Conservation (phyloP, 2,888 invertebrate genomes). For the Agrenia bidenticulata region DNA sequence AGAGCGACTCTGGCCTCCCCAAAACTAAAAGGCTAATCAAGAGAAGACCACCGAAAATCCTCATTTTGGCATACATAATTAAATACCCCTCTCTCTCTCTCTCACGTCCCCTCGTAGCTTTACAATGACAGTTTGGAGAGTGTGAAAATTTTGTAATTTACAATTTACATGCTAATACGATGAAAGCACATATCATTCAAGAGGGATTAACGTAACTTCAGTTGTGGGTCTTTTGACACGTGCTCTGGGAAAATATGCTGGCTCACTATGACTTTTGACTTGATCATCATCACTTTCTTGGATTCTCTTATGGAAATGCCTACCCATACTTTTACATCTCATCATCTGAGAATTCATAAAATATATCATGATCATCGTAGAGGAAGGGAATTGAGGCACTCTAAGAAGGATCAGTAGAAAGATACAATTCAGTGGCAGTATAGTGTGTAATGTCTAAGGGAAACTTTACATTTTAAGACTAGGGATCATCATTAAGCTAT, state of each 20-base stretch:
- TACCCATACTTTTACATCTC: neutral
- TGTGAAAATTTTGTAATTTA: constrained; percentile 25
- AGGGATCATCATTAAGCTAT: constrained; percentile 51
- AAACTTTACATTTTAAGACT: constrained; percentile 5
- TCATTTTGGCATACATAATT: constrained; percentile 30
- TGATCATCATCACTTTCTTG: neutral
- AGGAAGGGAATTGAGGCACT: neutral
- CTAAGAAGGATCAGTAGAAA: neutral
- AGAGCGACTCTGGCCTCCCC: constrained; percentile 19
- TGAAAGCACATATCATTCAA: constrained; percentile 15
- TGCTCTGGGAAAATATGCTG: constrained; percentile 16
- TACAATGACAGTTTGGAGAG: constrained; percentile 21
- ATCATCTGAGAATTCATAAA: neutral
- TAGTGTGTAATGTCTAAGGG: neutral
- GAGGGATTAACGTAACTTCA: constrained; percentile 23
- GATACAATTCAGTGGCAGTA: neutral
- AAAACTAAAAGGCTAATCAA: constrained; percentile 25
- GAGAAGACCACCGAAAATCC: constrained; percentile 33
- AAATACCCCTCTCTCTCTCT: constrained; percentile 7
- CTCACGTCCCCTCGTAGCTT: constrained; percentile 4
- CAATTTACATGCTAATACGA: constrained; percentile 16
- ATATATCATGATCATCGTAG: constrained; percentile 4
- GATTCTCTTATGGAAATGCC: neutral
- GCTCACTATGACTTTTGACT: neutral
- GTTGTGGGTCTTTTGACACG: constrained; percentile 29